A percentile compares a stretch with the other conserved stretches of the same genome.
Evolutionary conservation across 1,140 invertebrate species (phyloP).

Genomic region (Drosophila jambulina): DNA sequence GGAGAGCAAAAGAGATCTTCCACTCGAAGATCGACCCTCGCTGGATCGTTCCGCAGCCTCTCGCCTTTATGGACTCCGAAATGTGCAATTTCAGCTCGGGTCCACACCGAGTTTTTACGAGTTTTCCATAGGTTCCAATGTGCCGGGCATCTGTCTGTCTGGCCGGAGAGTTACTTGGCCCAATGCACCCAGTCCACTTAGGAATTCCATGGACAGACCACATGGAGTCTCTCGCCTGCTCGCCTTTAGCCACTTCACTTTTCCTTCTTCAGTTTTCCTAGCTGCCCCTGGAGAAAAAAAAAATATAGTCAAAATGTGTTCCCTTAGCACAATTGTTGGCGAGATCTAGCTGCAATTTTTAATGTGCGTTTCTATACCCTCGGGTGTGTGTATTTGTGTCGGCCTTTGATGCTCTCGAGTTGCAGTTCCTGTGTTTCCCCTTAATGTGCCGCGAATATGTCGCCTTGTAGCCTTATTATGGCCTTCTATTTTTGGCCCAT

Average conservation of each 20-base stretch:
- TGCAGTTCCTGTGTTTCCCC: conserved; percentile 29
- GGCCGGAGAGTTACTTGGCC: conserved; percentile 41
- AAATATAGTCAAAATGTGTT: conserved; percentile 53
- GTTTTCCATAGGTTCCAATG: conserved; percentile 75
- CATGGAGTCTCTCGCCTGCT: conserved; percentile 64
- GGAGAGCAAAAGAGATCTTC: background rate
- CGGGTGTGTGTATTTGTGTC: conserved; percentile 12
- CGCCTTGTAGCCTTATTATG: conserved; percentile 52
- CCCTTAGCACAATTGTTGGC: conserved; percentile 49
- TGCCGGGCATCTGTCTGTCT: conserved; percentile 67
- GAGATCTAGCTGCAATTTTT: conserved; percentile 51
- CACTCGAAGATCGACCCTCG: conserved; percentile 52
- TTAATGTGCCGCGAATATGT: conserved; percentile 53
- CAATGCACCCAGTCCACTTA: conserved; percentile 71
- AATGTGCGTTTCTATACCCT: conserved; percentile 58
- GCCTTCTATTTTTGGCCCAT: conserved; percentile 55
- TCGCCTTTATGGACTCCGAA: conserved; percentile 72
- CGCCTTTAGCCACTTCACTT: conserved; percentile 45
- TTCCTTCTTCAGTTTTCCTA: conserved; percentile 27
- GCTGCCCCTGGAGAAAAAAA: conserved; percentile 20
- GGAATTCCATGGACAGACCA: conserved; percentile 68
- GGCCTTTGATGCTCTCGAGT: conserved; percentile 66
- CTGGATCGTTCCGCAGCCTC: conserved; percentile 6
- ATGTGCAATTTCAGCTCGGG: conserved; percentile 66
- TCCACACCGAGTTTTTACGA: conserved; percentile 57